A percentile compares a stretch with the other conserved stretches of the same genome.
Evolutionary conservation across 2,797 vertebrate genomes (phyloP).

Genomic region (Sarcoramphus papa): DNA sequence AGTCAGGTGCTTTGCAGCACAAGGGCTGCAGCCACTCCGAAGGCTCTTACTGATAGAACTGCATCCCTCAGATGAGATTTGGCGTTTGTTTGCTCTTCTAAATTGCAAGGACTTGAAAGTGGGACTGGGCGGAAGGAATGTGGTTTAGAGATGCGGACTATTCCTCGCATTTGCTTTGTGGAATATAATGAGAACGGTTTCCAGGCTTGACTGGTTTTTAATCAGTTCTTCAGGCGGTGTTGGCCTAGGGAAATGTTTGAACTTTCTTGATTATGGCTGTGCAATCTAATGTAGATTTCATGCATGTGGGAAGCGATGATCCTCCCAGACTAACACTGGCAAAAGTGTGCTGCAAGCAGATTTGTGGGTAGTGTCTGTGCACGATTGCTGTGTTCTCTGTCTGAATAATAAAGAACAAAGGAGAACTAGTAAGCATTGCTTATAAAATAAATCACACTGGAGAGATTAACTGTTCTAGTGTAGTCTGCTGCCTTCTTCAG

Average conservation of each 20-base stretch:
- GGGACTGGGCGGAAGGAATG: not conserved
- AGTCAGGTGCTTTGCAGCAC: constrained; percentile 38
- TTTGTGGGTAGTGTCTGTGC: not conserved
- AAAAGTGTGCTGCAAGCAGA: not conserved
- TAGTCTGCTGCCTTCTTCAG: not conserved
- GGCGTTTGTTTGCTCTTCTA: constrained; percentile 6
- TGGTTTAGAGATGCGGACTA: not conserved
- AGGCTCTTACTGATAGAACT: constrained; percentile 4
- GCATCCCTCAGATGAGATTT: not conserved
- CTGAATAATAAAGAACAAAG: constrained; percentile 25
- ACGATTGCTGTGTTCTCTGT: not conserved
- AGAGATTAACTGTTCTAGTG: not conserved
- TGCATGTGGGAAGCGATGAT: not conserved
- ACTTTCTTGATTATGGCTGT: not conserved
- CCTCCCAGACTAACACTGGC: not conserved
- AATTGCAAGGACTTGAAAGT: not conserved
- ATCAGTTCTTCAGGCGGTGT: not conserved
- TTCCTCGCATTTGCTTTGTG: not conserved
- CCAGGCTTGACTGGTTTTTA: not conserved
- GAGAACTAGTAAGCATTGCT: not conserved
- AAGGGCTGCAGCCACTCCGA: constrained; percentile 25
- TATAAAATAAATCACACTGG: not conserved
- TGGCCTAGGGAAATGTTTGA: constrained; percentile 22
- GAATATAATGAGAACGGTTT: not conserved
- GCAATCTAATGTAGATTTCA: not conserved